These are phyloP conservation scores for Lathamus discolor DNA, from an alignment of 2,113 vertebrate genomes.

Conservation along the genomic window DNA sequence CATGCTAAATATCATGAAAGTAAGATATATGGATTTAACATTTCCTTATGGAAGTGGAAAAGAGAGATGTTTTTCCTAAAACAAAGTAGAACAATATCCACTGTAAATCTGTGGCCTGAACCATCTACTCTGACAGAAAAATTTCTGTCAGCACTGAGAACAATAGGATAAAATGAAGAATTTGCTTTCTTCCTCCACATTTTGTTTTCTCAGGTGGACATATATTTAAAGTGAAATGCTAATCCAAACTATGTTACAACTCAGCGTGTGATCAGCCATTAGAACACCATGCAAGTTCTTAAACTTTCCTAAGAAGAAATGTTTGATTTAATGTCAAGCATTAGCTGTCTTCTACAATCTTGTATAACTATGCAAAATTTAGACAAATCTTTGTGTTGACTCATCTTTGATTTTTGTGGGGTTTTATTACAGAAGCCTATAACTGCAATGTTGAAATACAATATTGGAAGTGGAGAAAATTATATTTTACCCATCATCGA, in stretches of 20 bases:
- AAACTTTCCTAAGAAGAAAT: background rate
- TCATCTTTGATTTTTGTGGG: background rate
- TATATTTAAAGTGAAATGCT: background rate
- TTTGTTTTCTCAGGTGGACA: background rate
- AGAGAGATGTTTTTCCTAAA: background rate
- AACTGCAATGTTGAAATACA: background rate
- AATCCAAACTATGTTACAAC: background rate
- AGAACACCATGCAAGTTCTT: background rate
- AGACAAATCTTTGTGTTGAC: background rate
- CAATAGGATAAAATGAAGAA: background rate
- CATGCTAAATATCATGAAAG: background rate
- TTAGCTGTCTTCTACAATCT: background rate
- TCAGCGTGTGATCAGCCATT: background rate
- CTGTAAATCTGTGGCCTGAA: background rate
- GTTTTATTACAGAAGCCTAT: background rate
- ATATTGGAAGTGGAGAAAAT: background rate
- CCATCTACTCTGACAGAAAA: background rate
- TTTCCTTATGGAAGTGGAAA: background rate
- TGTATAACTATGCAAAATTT: background rate
- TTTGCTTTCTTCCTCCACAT: background rate
- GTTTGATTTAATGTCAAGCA: background rate
- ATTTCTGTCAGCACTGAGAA: background rate
- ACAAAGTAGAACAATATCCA: background rate
- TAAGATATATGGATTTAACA: background rate
- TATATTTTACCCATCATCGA: background rate